Conservation (phyloP, 2,113 vertebrate genomes). For the mouse (Mus musculus) region DNA sequence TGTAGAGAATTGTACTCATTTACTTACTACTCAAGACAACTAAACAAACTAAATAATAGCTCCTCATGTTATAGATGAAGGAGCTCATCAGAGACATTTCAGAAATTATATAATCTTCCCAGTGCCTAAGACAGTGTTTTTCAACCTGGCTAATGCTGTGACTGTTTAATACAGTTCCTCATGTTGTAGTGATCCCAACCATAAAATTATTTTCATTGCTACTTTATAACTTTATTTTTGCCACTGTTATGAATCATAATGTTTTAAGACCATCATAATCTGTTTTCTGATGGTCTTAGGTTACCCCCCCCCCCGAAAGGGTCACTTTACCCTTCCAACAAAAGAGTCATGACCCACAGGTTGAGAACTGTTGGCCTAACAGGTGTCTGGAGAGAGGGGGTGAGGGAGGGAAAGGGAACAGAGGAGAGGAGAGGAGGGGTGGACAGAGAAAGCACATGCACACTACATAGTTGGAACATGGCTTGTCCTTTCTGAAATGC, state of each 20-base stretch:
- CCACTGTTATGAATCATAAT: neutral
- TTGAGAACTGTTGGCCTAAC: neutral
- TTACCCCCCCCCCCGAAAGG: neutral
- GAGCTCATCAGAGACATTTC: neutral
- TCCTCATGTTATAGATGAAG: neutral
- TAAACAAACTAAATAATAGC: neutral
- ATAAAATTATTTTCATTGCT: neutral
- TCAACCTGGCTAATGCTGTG: neutral
- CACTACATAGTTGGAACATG: neutral
- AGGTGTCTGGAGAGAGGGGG: neutral
- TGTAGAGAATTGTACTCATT: neutral
- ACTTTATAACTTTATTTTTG: neutral
- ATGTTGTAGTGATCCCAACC: neutral
- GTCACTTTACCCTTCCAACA: neutral
- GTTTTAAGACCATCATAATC: neutral
- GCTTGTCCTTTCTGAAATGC: neutral
- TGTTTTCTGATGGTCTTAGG: neutral
- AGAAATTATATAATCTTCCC: neutral
- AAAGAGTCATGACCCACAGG: neutral
- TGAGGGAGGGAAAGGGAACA: neutral
- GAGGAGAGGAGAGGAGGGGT: neutral
- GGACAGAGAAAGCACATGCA: neutral
- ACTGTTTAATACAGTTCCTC: neutral
- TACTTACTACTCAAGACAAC: slow-evolving; percentile 12
- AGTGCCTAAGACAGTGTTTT: neutral